phyloP scores from a whole-genome alignment of 2,113 vertebrate species.

The Ivindomyrus marchei region DNA sequence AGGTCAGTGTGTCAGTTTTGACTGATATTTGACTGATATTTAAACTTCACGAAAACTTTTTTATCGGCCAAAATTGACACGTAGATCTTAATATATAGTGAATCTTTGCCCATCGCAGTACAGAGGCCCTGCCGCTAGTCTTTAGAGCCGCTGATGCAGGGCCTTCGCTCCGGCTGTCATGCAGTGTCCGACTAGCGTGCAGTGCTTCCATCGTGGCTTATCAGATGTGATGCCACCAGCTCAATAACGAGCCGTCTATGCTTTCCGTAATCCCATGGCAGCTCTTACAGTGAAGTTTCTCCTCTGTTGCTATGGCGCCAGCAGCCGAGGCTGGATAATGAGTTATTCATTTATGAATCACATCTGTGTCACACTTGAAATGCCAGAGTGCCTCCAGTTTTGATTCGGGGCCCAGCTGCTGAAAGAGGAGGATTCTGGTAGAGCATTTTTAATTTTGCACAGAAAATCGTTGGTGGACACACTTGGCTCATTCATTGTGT shows the following conservation, averaged over 20 bases:
- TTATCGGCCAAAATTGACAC: neutral
- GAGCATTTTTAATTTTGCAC: neutral
- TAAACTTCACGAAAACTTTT: neutral
- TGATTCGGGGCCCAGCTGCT: neutral
- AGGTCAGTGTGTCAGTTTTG: neutral
- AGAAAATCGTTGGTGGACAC: neutral
- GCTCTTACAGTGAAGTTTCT: neutral
- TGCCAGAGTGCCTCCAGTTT: slow-evolving; percentile 3
- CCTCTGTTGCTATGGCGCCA: slow-evolving; percentile 10
- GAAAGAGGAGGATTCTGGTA: neutral
- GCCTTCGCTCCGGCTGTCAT: neutral
- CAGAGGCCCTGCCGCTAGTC: neutral
- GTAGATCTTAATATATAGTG: neutral
- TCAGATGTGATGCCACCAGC: neutral
- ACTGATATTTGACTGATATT: neutral
- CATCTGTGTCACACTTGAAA: slow-evolving; percentile 8
- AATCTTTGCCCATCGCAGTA: neutral
- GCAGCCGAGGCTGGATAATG: slow-evolving; percentile 16
- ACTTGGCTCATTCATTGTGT: neutral
- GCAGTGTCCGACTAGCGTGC: neutral
- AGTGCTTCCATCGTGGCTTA: neutral
- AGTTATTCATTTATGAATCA: slow-evolving; percentile 31
- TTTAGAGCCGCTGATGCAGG: neutral
- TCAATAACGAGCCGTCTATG: neutral
- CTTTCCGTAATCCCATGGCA: neutral